Evolutionary conservation across 2,888 invertebrate genomes (phyloP).

Genomic region (Megastigmus dorsalis): DNA sequence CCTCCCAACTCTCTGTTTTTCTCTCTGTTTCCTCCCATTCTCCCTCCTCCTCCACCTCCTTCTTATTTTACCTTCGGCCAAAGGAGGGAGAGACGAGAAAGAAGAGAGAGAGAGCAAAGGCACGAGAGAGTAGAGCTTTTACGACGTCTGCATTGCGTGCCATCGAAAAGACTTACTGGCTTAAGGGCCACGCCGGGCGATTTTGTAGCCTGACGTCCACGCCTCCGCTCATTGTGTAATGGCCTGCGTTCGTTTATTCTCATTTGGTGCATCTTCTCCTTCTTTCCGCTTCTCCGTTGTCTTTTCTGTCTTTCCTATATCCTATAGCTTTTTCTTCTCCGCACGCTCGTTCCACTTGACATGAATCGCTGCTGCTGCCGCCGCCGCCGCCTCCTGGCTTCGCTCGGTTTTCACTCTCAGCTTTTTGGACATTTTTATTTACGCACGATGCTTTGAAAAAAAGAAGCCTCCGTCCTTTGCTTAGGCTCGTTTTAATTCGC

Average conservation of each 20-base stretch:
- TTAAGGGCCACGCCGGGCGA: conserved; percentile 17
- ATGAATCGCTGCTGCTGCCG: too few species aligned
- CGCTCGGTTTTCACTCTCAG: too few species aligned
- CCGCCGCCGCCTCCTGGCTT: too few species aligned
- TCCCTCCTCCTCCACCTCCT: neutral
- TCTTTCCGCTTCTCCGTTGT: neutral
- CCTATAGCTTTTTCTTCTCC: too few species aligned
- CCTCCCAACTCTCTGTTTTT: neutral
- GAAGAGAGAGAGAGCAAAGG: too few species aligned
- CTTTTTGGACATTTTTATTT: too few species aligned
- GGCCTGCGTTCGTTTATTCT: conserved; percentile 42
- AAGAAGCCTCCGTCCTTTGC: too few species aligned
- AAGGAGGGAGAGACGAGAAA: neutral
- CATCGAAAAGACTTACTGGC: conserved; percentile 22
- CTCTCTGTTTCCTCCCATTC: neutral
- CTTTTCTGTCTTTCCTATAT: neutral
- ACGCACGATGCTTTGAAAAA: too few species aligned
- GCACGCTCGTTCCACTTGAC: too few species aligned
- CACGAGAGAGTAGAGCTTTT: conserved; percentile 40
- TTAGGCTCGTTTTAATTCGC: too few species aligned
- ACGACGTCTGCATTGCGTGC: conserved; percentile 45
- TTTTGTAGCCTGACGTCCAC: conserved; percentile 26
- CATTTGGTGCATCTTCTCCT: neutral
- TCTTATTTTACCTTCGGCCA: neutral
- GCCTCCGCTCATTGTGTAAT: conserved; percentile 36